Evolutionary conservation across 2,113 vertebrate genomes (phyloP).

Genomic region (Phrynocephalus versicolor): DNA sequence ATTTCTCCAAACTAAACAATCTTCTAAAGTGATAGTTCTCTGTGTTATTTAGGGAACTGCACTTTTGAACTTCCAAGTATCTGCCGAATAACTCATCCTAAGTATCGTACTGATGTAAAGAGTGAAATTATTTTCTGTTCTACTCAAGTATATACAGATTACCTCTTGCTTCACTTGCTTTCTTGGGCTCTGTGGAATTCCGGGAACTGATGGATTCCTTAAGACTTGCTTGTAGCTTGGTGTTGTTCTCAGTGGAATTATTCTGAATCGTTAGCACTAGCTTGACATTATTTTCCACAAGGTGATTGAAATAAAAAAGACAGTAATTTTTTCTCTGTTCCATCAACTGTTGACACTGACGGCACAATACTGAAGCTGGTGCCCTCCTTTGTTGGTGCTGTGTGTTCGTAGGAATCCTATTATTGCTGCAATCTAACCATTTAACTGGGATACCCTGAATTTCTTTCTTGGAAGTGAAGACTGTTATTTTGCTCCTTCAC

Average conservation of each 20-base stretch:
- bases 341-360: not conserved
- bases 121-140: not conserved
- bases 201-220: not conserved
- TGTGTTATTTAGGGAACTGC: not conserved
- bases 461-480: not conserved
- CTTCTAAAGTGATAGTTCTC: not conserved
- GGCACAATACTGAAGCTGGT: not conserved
- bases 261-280: not conserved
- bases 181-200: not conserved
- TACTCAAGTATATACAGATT: not conserved
- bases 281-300: not conserved
- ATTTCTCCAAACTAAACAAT: not conserved
- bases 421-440: not conserved
- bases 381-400: too few species aligned
- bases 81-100: not conserved
- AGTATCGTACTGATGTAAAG: not conserved
- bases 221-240: not conserved
- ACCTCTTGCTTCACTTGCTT: not conserved
- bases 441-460: not conserved
- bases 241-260: not conserved
- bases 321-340: not conserved
- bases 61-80: conserved; percentile 9
- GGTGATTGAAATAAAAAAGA: not conserved
- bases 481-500: not conserved
- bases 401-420: not conserved